Base-by-base conservation (phyloP, 2,113 vertebrate genomes). In the Leptocoma aspasia region DNA sequence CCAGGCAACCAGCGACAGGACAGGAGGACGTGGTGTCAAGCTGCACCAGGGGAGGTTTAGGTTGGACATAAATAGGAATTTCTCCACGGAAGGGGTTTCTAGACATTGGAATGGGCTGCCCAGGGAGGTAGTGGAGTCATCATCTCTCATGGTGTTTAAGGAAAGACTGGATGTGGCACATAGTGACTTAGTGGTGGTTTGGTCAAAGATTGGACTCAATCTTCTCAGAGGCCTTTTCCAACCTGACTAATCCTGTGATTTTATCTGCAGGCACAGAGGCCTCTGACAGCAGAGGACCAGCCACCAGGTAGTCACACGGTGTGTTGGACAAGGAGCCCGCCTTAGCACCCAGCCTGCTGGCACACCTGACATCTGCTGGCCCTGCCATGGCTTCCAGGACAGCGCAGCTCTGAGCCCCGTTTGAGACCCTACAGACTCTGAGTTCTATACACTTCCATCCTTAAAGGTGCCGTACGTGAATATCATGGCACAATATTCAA, bases 331-430 rank as follows among this genome's bases (percentile, higher is more conserved):
- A 39, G 33, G 23, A 33, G 45, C 23, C 52, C 45, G 15, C 28
- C n/a, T 18, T 4, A 30, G 24, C 39, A 9, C 28, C 37, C 1
- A 0, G 27, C 22, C 57, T 56, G 52, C 17, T 12, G 22, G 65
- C 31, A 10, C 0, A 0, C 19, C 2, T 0, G 2, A 15, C 1
- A 1, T 0, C 30, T 24, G 4, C 5, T 10, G 26, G 41, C 35
- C 33, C 10, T 35, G 26, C 21, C 39, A 15, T 10, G 0, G 0
- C 19, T 27, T 2, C 19, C 57, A 22, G 59, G 15, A 15, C 4
- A 64, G 33, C 60, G 5, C 12, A 4, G 23, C 54, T 42, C 27
- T 11, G 13, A 61, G 1, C 23, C 12, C 23, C 1, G 1, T 24
- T 2, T 4, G 4, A 17, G 1, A 23, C 39, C 37, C 28, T 4